Base-by-base conservation (phyloP, 2,888 invertebrate genomes). In the Cremastobaeus sp. region DNA sequence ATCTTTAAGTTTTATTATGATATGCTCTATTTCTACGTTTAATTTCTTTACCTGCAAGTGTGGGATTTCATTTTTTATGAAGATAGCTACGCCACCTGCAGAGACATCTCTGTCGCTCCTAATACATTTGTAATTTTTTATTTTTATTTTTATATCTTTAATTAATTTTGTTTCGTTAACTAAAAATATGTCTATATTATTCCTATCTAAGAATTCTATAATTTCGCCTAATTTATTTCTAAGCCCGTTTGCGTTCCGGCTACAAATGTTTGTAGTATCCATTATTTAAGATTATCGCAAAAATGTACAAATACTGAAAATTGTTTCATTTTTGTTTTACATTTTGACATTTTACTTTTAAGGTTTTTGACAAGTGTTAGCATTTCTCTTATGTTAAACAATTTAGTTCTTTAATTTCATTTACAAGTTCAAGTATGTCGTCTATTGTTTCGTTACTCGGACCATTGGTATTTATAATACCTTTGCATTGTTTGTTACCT, bases 161-260 rank as follows among this genome's bases (percentile, higher is more conserved):
- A 11, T 21, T 15, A 52, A 5, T 52, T 28, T 59, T 8, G 62
- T 62, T 34, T 62, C 62, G 15, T 62, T 62, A 1, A 62, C 41
- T 25, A 60, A 12, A 2, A 60, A 39, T 2, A 59, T 35, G 8
- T 47, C 47, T 34, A 59, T 35, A 3, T n/a, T 25, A 14, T 9
- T 2, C 28, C 25, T 45, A 11, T 47, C 3, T 25, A 59, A 4
- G 35, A 59, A 59, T 2, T 59, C 35, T 11, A 25, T 47, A 5
- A 59, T 18, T 59, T 59, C 59, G 0, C 25, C 64, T 69, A 55
- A 37, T 12, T 57, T 60, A 15, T 60, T 9, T 39, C 43, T 43
- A 14, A 78, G 15, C 6, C 78, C 74, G 62, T 77, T 77, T 35
- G 79, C 78, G 39, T 79, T 78, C 78, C 77, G 79, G 45, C 76